phyloP scores from a whole-genome alignment of 2,113 vertebrate genomes.

The Lepus americanus region DNA sequence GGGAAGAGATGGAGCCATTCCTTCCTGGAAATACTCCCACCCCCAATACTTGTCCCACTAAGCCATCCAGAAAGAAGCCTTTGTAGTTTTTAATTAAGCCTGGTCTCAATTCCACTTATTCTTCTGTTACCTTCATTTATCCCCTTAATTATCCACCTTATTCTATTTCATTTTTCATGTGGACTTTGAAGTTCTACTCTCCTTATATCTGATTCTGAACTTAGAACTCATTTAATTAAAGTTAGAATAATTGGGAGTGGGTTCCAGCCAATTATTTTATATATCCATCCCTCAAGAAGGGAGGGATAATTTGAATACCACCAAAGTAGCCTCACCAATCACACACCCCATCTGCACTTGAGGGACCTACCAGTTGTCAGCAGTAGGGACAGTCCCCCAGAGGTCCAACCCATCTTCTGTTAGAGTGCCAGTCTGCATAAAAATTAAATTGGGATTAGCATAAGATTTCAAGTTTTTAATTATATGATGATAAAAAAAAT shows the following conservation, averaged over 20 bases:
- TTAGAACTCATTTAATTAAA: conserved; percentile 51
- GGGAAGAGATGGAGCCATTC: neutral
- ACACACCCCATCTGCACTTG: neutral
- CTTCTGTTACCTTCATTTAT: conserved; percentile 24
- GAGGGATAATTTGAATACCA: neutral
- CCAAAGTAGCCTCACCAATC: too few species aligned
- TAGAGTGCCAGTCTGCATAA: conserved; percentile 86
- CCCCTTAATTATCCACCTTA: conserved; percentile 18
- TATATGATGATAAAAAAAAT: neutral
- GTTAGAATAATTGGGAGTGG: conserved; percentile 21
- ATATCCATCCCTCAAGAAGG: neutral
- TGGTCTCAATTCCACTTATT: neutral
- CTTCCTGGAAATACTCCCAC: neutral
- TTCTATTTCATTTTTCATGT: conserved; percentile 26
- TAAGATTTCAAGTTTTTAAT: conserved; percentile 2
- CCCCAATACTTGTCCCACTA: neutral
- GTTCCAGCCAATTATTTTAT: neutral
- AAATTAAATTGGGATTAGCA: conserved; percentile 49
- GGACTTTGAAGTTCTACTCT: neutral
- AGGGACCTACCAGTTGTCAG: conserved; percentile 80
- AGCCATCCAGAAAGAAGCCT: neutral
- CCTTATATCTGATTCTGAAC: conserved; percentile 2
- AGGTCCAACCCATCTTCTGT: conserved; percentile 89
- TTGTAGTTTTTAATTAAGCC: conserved; percentile 20
- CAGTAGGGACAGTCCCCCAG: conserved; percentile 82